A percentile compares a stretch with the other conserved stretches of the same genome.
Conservation (phyloP, 1,140 invertebrate species). For the Hyles vespertilio region DNA sequence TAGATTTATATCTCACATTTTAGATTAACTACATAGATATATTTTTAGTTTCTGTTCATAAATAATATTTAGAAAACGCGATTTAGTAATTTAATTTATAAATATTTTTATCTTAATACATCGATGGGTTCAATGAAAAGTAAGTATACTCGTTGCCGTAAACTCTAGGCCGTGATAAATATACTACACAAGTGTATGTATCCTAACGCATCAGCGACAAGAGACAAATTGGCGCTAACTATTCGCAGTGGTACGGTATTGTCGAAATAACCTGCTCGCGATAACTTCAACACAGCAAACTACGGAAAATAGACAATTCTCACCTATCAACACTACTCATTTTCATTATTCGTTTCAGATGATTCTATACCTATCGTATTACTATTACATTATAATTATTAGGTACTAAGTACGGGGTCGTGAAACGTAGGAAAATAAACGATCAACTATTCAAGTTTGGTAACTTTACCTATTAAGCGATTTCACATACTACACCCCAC, state of each 20-base stretch:
- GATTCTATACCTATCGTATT: slow-evolving; percentile 47
- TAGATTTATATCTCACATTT: no score
- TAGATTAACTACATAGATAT: no score
- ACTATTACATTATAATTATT: slow-evolving; percentile 27
- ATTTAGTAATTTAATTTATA: no score
- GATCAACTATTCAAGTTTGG: slow-evolving; percentile 41
- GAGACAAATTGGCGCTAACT: slow-evolving; percentile 1
- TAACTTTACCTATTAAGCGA: slow-evolving; percentile 37
- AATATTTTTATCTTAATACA: no score
- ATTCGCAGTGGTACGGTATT: slow-evolving; percentile 30
- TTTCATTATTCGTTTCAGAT: slow-evolving; percentile 47
- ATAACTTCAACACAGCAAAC: slow-evolving; percentile 55
- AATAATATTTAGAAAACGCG: no score
- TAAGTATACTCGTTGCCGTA: not conserved
- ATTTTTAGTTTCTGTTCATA: no score
- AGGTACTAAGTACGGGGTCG: slow-evolving; percentile 26
- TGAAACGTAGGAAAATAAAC: slow-evolving; percentile 61
- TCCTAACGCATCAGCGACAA: slow-evolving; percentile 1
- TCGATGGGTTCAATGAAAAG: not conserved
- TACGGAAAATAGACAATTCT: slow-evolving; percentile 67
- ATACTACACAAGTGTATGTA: slow-evolving; percentile 2
- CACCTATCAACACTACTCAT: slow-evolving; percentile 29
- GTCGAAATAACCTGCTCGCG: slow-evolving; percentile 45
- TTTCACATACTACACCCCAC: slow-evolving; percentile 5
- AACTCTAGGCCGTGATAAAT: slow-evolving; percentile 4